Conservation (phyloP, 2,888 invertebrate species). For the Melipona bicolor region DNA sequence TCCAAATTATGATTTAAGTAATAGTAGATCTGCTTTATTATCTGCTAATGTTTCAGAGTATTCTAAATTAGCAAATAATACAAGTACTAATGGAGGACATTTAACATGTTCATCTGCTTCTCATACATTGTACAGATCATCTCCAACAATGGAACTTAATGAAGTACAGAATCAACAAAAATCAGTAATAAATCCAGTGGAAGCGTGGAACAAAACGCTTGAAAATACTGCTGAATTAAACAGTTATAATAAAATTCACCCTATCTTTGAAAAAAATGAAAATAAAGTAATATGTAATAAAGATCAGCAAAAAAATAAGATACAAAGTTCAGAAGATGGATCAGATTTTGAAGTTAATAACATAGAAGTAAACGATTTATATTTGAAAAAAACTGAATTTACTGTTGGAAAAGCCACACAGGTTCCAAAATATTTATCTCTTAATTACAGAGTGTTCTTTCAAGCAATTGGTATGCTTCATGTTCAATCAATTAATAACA, state of each 20-base stretch:
- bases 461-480: slow-evolving; percentile 42
- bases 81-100: slow-evolving; percentile 35
- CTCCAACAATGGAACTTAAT: not conserved
- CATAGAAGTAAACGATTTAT: not conserved
- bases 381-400: not conserved
- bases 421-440: not conserved
- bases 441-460: slow-evolving; percentile 13
- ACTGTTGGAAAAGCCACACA: not conserved
- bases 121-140: slow-evolving; percentile 10
- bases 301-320: not conserved
- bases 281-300: not conserved
- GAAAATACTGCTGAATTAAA: not conserved
- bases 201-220: not conserved
- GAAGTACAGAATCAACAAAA: not conserved
- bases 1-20: slow-evolving; percentile 7
- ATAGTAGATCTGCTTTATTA: not conserved
- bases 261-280: not conserved
- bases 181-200: not conserved
- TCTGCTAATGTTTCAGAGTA: slow-evolving; percentile 16
- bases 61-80: slow-evolving; percentile 4
- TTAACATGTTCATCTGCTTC: slow-evolving; percentile 14
- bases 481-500: not conserved
- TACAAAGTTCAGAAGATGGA: not conserved
- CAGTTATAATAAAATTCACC: not conserved
- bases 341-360: not conserved